Base-by-base conservation (phyloP, 2,888 invertebrate species). In the Habrosyne pyritoides region DNA sequence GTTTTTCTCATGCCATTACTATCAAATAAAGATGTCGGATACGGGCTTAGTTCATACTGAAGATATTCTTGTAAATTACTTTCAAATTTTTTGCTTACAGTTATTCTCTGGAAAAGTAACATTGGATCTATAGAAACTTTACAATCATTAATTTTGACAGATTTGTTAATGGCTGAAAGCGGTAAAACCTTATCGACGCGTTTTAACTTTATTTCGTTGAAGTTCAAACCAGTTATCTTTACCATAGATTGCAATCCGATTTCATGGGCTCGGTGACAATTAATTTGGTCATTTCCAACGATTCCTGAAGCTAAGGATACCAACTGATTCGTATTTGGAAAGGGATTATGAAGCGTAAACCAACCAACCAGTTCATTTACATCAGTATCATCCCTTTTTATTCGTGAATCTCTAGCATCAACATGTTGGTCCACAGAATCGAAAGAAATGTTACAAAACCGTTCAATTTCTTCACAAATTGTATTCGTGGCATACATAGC, bases 381-480 rank as follows among this genome's bases (percentile, higher is more conserved):
- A 53, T 62, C 62, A 52, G 30, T 54, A 56, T 54, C 46, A 57
- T 62, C 59, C 71, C 60, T 75, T 53, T 75, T 74, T 59, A 79
- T 60, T 60, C 79, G 63, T 54, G 79, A 78, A 70, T 78, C 71
- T 60, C 79, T 78, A 50, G 77, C 71, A 74, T 82, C 82, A 46
- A 82, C 77, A 72, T 84, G 80, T 66, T 83, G 82, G 1, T 82
- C 79, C 1, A 69, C 69, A n/a, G 73, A 71, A 60, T 73, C 75
- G 65, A 78, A 69, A 47, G 52, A 52, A 55, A 60, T 52, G 50
- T 60, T 55, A 55, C 79, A 81, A 76, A 61, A 36, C 59, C 63
- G 24, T 49, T 54, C 54, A 42, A 57, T 52, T 54, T 48, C 52
- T 53, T 77, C 69, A 72, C 73, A 75, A 67, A 77, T 67, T 36